Percentiles rank a stretch among this genome's conserved stretches.
Evolutionary conservation across 2,113 vertebrate species (phyloP).

Genomic region (Macrotus californicus): DNA sequence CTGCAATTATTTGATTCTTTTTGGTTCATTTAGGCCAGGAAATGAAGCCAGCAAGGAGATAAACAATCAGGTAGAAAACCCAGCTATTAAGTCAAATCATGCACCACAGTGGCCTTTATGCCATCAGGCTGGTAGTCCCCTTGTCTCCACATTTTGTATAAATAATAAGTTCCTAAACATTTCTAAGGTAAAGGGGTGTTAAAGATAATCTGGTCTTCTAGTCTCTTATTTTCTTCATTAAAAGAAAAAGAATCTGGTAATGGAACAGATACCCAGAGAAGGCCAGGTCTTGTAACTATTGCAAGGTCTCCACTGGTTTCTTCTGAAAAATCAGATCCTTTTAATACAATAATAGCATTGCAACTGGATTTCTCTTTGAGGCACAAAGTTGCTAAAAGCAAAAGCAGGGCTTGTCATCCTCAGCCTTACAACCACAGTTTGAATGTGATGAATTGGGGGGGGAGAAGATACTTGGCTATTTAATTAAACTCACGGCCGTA

Average conservation of each 20-base stretch:
- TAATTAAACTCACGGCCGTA: not conserved
- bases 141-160: conserved; percentile 8
- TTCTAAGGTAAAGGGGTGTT: not conserved
- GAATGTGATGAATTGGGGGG: not conserved
- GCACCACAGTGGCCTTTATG: not conserved
- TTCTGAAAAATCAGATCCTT: conserved; percentile 6
- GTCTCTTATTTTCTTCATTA: not conserved
- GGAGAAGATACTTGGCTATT: not conserved
- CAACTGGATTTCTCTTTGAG: conserved; percentile 19
- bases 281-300: not conserved
- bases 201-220: not conserved
- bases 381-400: not conserved
- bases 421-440: not conserved
- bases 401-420: not conserved
- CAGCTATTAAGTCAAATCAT: not conserved
- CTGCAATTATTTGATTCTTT: conserved; percentile 16
- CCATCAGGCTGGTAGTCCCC: not conserved
- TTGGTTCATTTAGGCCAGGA: not conserved
- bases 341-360: not conserved
- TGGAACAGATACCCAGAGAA: not conserved
- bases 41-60: conserved; percentile 3
- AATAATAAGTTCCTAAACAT: conserved; percentile 12
- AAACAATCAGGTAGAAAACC: conserved; percentile 15
- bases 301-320: not conserved
- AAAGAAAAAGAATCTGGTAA: not conserved